Percentiles rank a stretch among this genome's conserved stretches.
These are phyloP conservation scores for Sisor rabdophorus DNA, from an alignment of 2,113 vertebrate species.

Conservation along the genomic window DNA sequence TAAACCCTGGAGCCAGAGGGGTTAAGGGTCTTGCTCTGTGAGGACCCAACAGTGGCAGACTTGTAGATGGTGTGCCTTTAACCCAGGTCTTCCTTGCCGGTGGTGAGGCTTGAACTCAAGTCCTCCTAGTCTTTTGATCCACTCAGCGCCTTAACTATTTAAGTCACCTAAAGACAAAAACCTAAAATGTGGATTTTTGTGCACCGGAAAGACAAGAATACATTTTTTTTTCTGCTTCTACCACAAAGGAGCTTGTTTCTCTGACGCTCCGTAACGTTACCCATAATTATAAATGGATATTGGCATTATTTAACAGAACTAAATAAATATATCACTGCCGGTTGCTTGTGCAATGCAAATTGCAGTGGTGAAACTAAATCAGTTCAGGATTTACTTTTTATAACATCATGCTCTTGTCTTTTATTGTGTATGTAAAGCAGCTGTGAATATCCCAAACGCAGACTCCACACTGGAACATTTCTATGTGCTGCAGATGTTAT, in stretches of 20 bases:
- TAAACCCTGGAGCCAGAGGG: too few relatives aligned
- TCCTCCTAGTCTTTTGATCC: too few relatives aligned
- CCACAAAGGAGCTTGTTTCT: background rate
- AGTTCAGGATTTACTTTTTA: background rate
- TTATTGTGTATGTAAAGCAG: slow-evolving; percentile 4
- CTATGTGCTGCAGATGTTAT: background rate
- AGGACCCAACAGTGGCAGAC: too few relatives aligned
- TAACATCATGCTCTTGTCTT: background rate
- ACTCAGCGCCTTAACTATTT: too few relatives aligned
- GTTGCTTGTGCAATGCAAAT: background rate
- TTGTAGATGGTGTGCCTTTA: too few relatives aligned
- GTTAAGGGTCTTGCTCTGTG: too few relatives aligned
- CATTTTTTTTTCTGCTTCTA: too few relatives aligned
- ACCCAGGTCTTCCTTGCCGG: too few relatives aligned
- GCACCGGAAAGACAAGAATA: too few relatives aligned
- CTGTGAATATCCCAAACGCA: slow-evolving; percentile 9
- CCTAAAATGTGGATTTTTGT: too few relatives aligned
- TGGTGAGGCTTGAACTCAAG: too few relatives aligned
- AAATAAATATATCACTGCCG: background rate
- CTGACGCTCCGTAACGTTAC: background rate
- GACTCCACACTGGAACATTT: background rate
- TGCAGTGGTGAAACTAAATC: background rate
- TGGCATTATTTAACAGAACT: background rate
- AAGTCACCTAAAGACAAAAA: too few relatives aligned
- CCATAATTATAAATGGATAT: background rate